Percentiles rank a stretch among this genome's conserved stretches.
phyloP scores from a whole-genome alignment of 2,113 vertebrate genomes.

The Solea senegalensis region DNA sequence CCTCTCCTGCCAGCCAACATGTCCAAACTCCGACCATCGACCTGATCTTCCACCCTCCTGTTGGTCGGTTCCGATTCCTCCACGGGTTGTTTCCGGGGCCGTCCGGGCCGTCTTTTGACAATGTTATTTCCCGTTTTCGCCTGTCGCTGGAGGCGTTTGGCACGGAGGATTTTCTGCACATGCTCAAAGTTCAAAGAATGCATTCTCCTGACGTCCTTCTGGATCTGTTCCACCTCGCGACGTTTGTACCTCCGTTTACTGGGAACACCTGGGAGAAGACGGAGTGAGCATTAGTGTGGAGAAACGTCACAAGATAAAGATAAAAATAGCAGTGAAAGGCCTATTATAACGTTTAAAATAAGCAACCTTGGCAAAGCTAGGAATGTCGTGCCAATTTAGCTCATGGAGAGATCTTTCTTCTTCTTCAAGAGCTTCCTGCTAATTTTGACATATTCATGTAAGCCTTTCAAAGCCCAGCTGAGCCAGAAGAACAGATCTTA shows the following conservation, averaged over 20 bases:
- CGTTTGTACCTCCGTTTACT: conserved; percentile 90
- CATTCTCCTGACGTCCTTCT: conserved; percentile 94
- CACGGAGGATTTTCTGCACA: conserved; percentile 98
- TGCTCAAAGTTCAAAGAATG: conserved; percentile 97
- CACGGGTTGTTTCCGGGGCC: conserved; percentile 91
- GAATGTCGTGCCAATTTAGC: conserved; percentile 61
- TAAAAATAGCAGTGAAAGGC: conserved; percentile 34
- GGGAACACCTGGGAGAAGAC: conserved; percentile 68
- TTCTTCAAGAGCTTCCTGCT: conserved; percentile 79
- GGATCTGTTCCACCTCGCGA: conserved; percentile 93
- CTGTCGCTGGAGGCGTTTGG: conserved; percentile 98
- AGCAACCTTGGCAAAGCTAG: conserved; percentile 50
- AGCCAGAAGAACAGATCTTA: conserved; percentile 80
- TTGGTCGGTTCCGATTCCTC: conserved; percentile 75
- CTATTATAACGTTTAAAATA: conserved; percentile 40
- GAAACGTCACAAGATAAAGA: conserved; percentile 30
- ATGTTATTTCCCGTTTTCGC: conserved; percentile 99
- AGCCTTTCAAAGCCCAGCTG: conserved; percentile 84
- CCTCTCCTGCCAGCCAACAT: conserved; percentile 45
- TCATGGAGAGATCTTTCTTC: conserved; percentile 52
- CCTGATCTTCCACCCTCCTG: conserved; percentile 59
- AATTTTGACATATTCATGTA: conserved; percentile 81
- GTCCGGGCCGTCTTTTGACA: conserved; percentile 91
- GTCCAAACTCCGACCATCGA: conserved; percentile 65
- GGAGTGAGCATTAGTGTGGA: conserved; percentile 45